Conservation (phyloP, 2,797 vertebrate species). For the Smutsia temminckii region DNA sequence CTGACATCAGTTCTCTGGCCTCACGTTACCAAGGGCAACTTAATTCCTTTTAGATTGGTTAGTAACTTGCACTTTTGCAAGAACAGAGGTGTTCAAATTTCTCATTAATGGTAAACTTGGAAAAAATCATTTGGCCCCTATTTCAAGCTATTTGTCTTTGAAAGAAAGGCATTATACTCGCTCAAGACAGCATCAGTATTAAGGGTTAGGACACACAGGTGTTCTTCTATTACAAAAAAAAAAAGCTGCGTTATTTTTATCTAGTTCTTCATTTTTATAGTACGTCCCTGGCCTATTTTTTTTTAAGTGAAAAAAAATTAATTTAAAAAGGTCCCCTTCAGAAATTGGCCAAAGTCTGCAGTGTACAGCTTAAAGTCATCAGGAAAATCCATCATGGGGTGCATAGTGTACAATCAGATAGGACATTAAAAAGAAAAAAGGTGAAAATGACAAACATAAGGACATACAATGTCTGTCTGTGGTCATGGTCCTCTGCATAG, state of each 20-base stretch:
- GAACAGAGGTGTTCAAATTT: constrained; percentile 41
- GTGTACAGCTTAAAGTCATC: background rate
- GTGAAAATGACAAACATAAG: background rate
- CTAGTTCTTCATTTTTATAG: constrained; percentile 51
- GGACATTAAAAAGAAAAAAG: background rate
- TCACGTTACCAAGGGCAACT: constrained; percentile 32
- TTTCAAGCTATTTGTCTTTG: background rate
- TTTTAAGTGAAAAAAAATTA: no score
- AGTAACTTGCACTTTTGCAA: constrained; percentile 16
- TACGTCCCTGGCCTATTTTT: constrained; percentile 12
- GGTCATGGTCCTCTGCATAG: background rate
- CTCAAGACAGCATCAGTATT: background rate
- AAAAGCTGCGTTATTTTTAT: constrained; percentile 35
- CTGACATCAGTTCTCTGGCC: background rate
- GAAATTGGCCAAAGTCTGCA: background rate
- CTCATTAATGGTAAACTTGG: background rate
- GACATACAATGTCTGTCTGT: background rate
- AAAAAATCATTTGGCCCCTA: background rate
- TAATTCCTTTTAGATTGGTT: constrained; percentile 62
- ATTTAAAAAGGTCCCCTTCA: background rate
- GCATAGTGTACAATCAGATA: background rate
- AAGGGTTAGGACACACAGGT: background rate
- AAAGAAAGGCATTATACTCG: background rate
- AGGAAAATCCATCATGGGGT: background rate
- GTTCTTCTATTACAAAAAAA: constrained; percentile 35